phyloP scores from a whole-genome alignment of 2,888 invertebrate genomes.

The Oscheius sp. region DNA sequence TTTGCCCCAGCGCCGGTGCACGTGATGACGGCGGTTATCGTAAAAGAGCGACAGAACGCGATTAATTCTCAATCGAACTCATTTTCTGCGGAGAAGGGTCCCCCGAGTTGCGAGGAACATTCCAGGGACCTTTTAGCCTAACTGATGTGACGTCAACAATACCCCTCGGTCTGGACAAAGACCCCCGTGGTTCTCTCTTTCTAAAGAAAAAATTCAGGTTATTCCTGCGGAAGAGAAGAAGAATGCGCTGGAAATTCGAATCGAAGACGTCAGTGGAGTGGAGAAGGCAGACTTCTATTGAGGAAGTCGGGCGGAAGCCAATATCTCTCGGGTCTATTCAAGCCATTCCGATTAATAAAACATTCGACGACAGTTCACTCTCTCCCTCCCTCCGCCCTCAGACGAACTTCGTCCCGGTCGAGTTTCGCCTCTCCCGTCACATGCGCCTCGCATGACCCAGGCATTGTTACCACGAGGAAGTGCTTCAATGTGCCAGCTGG shows the following conservation, averaged over 20 bases:
- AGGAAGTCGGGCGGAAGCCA: conserved; percentile 1
- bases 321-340: neutral
- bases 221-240: neutral
- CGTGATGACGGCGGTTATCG: conserved; percentile 24
- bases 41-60: conserved; percentile 22
- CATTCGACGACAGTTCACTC: neutral
- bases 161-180: too few relatives aligned
- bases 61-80: conserved; percentile 16
- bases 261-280: neutral
- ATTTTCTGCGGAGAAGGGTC: too few relatives aligned
- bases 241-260: neutral
- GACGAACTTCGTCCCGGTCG: conserved; percentile 8
- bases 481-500: conserved; percentile 23
- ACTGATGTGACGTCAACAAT: conserved; percentile 1
- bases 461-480: conserved; percentile 29
- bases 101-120: neutral
- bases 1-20: conserved; percentile 23
- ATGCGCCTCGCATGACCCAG: conserved; percentile 30
- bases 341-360: too few relatives aligned
- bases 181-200: too few relatives aligned
- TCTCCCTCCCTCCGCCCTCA: neutral
- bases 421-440: conserved; percentile 10
- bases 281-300: conserved; percentile 1
- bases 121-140: neutral
- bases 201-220: neutral